A percentile compares a stretch with the other conserved stretches of the same genome.
These are phyloP conservation scores for Argyrosomus regius DNA, from an alignment of 2,797 vertebrate genomes.

Conservation along the genomic window DNA sequence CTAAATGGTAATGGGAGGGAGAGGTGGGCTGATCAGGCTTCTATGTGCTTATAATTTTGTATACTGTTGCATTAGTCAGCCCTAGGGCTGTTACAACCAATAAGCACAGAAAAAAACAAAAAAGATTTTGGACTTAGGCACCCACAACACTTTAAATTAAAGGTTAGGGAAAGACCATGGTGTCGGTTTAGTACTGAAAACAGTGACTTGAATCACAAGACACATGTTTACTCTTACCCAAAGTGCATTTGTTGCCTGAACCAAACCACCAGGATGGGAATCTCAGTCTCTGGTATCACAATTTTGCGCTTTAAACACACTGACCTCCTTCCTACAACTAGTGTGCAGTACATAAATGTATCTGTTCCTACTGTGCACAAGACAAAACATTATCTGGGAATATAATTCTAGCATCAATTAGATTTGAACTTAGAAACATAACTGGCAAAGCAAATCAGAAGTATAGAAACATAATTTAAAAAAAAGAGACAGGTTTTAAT, in stretches of 20 bases:
- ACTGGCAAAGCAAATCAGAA: not conserved
- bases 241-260: not conserved
- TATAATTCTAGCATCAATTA: not conserved
- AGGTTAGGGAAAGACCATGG: not conserved
- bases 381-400: not conserved
- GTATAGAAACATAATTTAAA: not conserved
- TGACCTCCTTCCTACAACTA: not conserved
- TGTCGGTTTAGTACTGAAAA: not conserved
- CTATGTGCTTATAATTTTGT: too few relatives aligned
- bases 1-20: not conserved
- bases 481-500: not conserved
- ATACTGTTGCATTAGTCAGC: too few relatives aligned
- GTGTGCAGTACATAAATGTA: not conserved
- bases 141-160: not conserved
- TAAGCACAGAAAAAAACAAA: too few relatives aligned
- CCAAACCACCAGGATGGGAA: not conserved
- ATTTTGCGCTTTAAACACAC: not conserved
- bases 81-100: too few relatives aligned
- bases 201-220: not conserved
- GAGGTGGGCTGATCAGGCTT: too few relatives aligned
- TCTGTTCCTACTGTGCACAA: not conserved
- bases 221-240: not conserved
- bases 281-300: not conserved
- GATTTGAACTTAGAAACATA: not conserved
- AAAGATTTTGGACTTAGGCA: not conserved